Evolutionary conservation across 1,140 invertebrate genomes (phyloP).

Genomic region (Cyclina sinensis): DNA sequence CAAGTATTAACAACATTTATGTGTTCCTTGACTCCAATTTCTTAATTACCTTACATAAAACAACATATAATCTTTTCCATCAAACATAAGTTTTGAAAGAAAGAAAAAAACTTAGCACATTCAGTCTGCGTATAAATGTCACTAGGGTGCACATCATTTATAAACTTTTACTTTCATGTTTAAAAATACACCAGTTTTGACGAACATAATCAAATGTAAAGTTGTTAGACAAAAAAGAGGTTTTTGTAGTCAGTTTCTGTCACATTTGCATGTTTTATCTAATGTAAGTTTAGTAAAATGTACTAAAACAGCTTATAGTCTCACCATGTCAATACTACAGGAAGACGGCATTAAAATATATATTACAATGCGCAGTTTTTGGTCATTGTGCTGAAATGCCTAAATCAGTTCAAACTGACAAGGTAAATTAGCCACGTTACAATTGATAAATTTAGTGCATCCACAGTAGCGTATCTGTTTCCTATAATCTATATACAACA

Average conservation of each 20-base stretch:
- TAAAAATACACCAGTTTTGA: slow-evolving; percentile 17
- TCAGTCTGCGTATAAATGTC: slow-evolving; percentile 12
- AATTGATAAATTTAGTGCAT: slow-evolving; percentile 11
- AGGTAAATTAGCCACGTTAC: neutral
- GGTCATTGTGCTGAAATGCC: too few relatives aligned
- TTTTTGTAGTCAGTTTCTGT: neutral
- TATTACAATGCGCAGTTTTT: neutral
- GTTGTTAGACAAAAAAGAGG: neutral
- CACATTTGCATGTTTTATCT: neutral
- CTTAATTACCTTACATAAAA: slow-evolving; percentile 28
- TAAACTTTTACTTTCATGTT: slow-evolving; percentile 33
- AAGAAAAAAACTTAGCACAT: slow-evolving; percentile 30
- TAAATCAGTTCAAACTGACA: too few relatives aligned
- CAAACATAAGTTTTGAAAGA: slow-evolving; percentile 43
- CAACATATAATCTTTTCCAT: slow-evolving; percentile 38
- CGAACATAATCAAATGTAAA: slow-evolving; percentile 14
- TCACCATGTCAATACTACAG: too few relatives aligned
- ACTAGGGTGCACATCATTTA: neutral
- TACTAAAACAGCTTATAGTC: neutral
- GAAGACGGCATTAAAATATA: too few relatives aligned
- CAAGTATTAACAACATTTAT: slow-evolving; percentile 50
- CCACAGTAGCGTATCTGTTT: too few relatives aligned
- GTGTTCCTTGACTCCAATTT: slow-evolving; percentile 28
- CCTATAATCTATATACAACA: too few relatives aligned
- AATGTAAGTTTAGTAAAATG: neutral